Evolutionary conservation across 37 sponge, comb jelly and placozoan genomes (phyloP), one percentile per base, ranked within the genome.

Genomic region (Eunapius fragilis): DNA sequence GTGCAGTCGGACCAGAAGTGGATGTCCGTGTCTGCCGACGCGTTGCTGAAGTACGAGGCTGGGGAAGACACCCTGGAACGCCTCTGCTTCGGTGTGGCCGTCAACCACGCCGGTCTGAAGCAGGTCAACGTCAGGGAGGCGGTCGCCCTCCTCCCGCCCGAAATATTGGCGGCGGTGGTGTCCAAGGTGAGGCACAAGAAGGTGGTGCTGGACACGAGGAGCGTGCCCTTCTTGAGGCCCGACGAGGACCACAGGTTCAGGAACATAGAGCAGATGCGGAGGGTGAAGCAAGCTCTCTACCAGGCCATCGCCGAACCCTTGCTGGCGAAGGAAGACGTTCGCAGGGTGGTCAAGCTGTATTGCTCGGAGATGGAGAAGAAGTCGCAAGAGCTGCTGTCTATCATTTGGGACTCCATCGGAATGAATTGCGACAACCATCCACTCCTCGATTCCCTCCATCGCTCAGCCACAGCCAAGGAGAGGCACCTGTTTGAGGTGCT

Each of bases 1-100:
- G 86, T 90, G n/a, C 90, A 90, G 72, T 90, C 86, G 6, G 86
- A 90, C 58, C 90, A 85, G 77, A 71, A 70, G 38, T 67, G 85
- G 27, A 80, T 80, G 9, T 22, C 76, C 11, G 67, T 81, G 58
- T 13, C 58, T 13, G 58, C 58, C 2, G 90, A 90, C 17, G 85
- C 79, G 41, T 78, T 84, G 11, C 77, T 90, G 23, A 69, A 80
- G 71, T 74, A 85, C 69, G 58, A 81, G n/a, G 77, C 71, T 3
- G 30, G 69, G 12, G 80, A 80, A 69, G 69, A 87, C 9, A 48
- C 80, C 7, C 74, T 87, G 14, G 88, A 84, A 22, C 24, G 11
- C 4, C 80, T 91, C 36, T 82, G 78, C 35, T 87, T 79, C 41
- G 67, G 69, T 30, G 87, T 84, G 12, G 74, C 79, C 33, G 11